Conservation (phyloP, 2,797 vertebrate genomes). For the Pelobates cultripes region DNA sequence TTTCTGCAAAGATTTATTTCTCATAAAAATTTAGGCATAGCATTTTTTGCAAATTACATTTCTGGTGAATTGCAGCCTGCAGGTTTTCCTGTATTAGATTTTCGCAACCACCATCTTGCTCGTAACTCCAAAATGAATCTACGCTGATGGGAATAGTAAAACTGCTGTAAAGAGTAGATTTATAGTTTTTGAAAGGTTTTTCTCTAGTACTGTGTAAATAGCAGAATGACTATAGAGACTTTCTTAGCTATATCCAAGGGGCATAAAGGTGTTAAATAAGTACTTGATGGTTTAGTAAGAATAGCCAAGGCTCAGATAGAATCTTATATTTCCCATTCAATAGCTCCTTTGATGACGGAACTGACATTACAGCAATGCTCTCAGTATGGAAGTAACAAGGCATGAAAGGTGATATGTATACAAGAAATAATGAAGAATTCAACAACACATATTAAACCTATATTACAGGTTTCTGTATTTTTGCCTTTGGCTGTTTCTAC, state of each 20-base stretch:
- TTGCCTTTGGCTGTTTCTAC: too few species aligned
- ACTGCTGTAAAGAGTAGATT: constrained; percentile 30
- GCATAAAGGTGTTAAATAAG: constrained; percentile 9
- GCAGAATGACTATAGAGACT: constrained; percentile 30
- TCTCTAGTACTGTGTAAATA: constrained; percentile 11
- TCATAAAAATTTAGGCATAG: background rate
- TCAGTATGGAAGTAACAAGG: constrained; percentile 1
- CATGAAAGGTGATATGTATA: constrained; percentile 1
- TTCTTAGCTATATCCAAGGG: constrained; percentile 7
- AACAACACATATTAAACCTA: background rate
- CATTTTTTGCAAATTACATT: constrained; percentile 3
- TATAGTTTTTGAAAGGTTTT: constrained; percentile 47
- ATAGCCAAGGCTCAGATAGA: constrained; percentile 14
- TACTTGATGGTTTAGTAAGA: constrained; percentile 26
- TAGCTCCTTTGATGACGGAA: constrained; percentile 29
- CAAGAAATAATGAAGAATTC: background rate
- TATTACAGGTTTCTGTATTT: background rate
- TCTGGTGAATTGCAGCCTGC: constrained; percentile 13
- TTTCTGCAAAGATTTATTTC: background rate
- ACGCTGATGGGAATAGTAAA: constrained; percentile 42
- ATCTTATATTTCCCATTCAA: constrained; percentile 10
- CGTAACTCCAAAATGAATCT: constrained; percentile 40
- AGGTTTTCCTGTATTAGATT: constrained; percentile 20
- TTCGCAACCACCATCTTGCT: constrained; percentile 31
- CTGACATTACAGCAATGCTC: background rate